Percentiles rank a stretch among this genome's conserved stretches.
Conservation (phyloP, 1,140 invertebrate genomes). For the Homarus americanus region DNA sequence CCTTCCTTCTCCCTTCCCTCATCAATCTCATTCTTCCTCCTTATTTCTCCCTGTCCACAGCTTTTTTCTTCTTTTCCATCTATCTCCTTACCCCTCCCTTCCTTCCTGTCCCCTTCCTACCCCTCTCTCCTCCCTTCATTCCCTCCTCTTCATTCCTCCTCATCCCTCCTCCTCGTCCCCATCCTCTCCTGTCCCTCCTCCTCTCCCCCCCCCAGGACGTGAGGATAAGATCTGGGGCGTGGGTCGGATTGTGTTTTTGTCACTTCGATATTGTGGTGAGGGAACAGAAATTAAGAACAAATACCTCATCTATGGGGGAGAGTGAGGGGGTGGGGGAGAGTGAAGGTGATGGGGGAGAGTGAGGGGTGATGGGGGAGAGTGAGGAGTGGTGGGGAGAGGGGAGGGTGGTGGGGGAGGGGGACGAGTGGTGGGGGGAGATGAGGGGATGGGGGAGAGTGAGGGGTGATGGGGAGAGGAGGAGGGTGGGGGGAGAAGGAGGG, state of each 20-base stretch:
- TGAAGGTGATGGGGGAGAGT: not conserved
- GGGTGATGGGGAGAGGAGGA: no score
- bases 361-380: no score
- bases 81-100: not conserved
- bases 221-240: not conserved
- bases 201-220: not conserved
- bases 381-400: no score
- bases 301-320: not conserved
- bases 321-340: not conserved
- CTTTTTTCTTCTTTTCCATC: not conserved
- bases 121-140: not conserved
- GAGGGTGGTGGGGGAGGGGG: no score
- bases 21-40: not conserved
- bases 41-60: not conserved
- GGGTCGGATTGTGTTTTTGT: slow-evolving; percentile 33
- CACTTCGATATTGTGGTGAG: not conserved
- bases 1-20: not conserved
- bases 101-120: not conserved
- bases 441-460: no score
- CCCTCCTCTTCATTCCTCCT: not conserved
- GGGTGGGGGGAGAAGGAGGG: no score
- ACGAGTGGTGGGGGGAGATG: no score
- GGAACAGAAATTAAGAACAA: slow-evolving; percentile 30
- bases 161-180: not conserved
- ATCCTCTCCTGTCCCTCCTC: not conserved